Conservation (phyloP, 2,888 invertebrate species). For the Metacarcinus magister region DNA sequence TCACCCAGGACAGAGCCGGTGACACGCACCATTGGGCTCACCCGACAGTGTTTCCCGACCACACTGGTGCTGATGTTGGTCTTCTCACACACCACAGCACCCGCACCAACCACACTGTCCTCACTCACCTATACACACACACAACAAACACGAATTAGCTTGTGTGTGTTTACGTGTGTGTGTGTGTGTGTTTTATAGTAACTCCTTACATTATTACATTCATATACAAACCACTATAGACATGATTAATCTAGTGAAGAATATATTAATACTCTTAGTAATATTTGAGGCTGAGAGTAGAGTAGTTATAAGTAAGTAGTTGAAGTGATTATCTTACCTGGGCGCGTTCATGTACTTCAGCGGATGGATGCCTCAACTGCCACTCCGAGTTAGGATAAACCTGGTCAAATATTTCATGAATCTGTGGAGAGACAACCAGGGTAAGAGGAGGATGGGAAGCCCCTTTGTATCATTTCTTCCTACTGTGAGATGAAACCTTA, state of each 20-base stretch:
- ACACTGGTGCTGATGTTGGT: slow-evolving; percentile 73
- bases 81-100: slow-evolving; percentile 76
- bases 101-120: slow-evolving; percentile 73
- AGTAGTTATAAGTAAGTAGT: not conserved
- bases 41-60: slow-evolving; percentile 76
- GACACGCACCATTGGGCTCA: slow-evolving; percentile 71
- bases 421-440: slow-evolving; percentile 12
- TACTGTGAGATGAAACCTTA: no score
- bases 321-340: slow-evolving; percentile 66
- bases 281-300: not conserved
- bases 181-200: not conserved
- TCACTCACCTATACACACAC: slow-evolving; percentile 65
- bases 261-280: no score
- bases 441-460: not conserved
- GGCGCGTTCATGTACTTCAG: slow-evolving; percentile 76
- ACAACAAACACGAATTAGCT: not conserved
- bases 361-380: slow-evolving; percentile 69
- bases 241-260: no score
- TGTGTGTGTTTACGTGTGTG: not conserved
- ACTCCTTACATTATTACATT: no score
- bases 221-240: no score
- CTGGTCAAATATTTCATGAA: slow-evolving; percentile 66
- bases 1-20: slow-evolving; percentile 71
- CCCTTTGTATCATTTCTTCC: no score
- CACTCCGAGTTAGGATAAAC: slow-evolving; percentile 68